Evolutionary conservation across 1,140 invertebrate genomes (phyloP), one percentile per base, ranked within the genome.

Genomic region (Drosophila repleta): DNA sequence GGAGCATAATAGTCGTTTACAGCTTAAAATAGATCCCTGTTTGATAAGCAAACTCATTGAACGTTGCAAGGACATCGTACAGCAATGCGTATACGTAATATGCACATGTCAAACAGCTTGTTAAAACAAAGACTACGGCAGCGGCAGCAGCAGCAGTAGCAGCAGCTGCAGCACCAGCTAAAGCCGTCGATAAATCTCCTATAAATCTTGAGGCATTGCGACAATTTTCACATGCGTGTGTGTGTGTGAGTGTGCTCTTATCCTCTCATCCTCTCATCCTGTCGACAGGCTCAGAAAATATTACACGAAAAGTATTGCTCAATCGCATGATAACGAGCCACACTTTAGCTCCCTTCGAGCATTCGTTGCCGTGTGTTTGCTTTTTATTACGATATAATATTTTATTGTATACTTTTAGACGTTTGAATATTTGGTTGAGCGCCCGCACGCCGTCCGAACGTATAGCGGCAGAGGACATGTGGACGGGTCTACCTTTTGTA

Each of bases 381-480:
- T 77, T 84, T 74, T 84, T 84, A 84, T 84, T 84, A 87, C 81
- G 82, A 87, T 84, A 84, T 84, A 84, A 84, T 84, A 84, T 84
- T 84, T 84, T 84, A 84, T 84, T 87, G 77, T 76, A 84, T 62
- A 87, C 82, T 74, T 84, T 84, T 87, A 74, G 81, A 74, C 79
- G 74, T 74, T 81, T 70, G 81, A 76, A 81, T 87, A 74, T 77
- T 74, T 81, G 52, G 45, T 60, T 52, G 35, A 64, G 45, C 55
- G 52, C 26, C 41, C 35, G 37, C 45, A 57, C 13, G 24, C 41
- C 15, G 61, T 20, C 35, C 62, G 39, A 68, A 70, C 77, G 76
- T 76, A 56, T 51, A 70, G 68, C 43, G 61, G 57, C 71, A 77
- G 64, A 49, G 45, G 62, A 51, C 62, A 41, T 37, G 52, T 35